These are phyloP conservation scores for Epinephelus cyanopodus DNA, from an alignment of 2,113 vertebrate species.

Conservation along the genomic window DNA sequence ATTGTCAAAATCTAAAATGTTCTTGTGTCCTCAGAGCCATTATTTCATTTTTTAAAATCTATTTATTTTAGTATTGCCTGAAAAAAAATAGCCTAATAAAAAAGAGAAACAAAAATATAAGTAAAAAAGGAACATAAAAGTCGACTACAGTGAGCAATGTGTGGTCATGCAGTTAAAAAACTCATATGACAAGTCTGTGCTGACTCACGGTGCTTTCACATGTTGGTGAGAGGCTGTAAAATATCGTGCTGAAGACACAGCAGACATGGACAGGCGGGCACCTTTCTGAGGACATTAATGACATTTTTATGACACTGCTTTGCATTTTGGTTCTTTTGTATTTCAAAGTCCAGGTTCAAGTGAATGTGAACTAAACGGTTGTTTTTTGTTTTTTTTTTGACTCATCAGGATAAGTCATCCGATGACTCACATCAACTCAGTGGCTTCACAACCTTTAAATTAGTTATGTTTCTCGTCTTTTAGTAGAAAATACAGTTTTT, in stretches of 20 bases:
- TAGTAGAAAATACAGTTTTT: slow-evolving; percentile 4
- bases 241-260: not conserved
- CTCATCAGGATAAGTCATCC: not conserved
- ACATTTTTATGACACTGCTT: not conserved
- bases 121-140: not conserved
- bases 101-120: not conserved
- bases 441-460: slow-evolving; percentile 10
- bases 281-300: not conserved
- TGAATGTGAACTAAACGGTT: slow-evolving; percentile 8
- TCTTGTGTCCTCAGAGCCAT: too few relatives aligned
- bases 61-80: not conserved
- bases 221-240: not conserved
- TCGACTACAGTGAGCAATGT: not conserved
- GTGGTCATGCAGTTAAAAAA: not conserved
- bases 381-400: slow-evolving; percentile 3
- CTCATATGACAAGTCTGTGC: not conserved
- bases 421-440: slow-evolving; percentile 18
- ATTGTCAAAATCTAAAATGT: not conserved
- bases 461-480: slow-evolving; percentile 3
- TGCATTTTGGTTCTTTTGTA: not conserved
- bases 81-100: not conserved
- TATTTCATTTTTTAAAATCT: not conserved
- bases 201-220: not conserved
- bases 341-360: slow-evolving; percentile 6
- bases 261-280: not conserved